These are phyloP conservation scores for Mus pahari DNA, from an alignment of 2,113 vertebrate species.

Conservation along the genomic window DNA sequence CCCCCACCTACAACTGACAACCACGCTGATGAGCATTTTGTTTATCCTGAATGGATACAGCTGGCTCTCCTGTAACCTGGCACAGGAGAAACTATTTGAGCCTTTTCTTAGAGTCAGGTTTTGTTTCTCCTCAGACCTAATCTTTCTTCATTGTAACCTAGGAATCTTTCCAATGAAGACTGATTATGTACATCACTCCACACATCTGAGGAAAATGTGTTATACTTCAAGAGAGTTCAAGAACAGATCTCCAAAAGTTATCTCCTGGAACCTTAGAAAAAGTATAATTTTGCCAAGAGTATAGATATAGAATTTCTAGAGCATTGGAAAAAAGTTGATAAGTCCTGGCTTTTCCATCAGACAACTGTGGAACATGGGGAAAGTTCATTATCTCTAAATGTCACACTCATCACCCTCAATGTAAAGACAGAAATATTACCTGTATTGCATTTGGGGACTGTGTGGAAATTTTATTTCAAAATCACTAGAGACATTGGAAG, in stretches of 20 bases:
- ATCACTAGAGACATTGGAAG: neutral
- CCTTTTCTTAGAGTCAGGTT: neutral
- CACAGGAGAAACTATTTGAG: slow-evolving; percentile 25
- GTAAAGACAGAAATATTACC: neutral
- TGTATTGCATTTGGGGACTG: slow-evolving; percentile 2
- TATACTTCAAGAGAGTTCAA: slow-evolving; percentile 40
- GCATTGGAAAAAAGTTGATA: neutral
- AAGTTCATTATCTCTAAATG: neutral
- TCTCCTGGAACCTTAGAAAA: neutral
- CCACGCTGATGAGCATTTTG: neutral
- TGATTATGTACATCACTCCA: neutral
- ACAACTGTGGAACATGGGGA: neutral
- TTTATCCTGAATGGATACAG: neutral
- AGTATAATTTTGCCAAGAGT: slow-evolving; percentile 6
- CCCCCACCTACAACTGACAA: neutral
- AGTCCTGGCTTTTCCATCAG: neutral
- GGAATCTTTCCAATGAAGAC: slow-evolving; percentile 13
- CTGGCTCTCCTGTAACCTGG: neutral
- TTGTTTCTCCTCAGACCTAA: slow-evolving; percentile 29
- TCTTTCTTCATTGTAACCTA: slow-evolving; percentile 8
- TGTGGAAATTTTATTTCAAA: slow-evolving; percentile 38
- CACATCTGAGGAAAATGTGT: slow-evolving; percentile 24
- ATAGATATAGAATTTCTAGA: neutral
- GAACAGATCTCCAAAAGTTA: slow-evolving; percentile 23
- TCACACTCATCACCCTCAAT: neutral